Evolutionary conservation across 1,140 invertebrate species (phyloP), one percentile per base, ranked within the genome.

Genomic region (Chlorops oryzae): DNA sequence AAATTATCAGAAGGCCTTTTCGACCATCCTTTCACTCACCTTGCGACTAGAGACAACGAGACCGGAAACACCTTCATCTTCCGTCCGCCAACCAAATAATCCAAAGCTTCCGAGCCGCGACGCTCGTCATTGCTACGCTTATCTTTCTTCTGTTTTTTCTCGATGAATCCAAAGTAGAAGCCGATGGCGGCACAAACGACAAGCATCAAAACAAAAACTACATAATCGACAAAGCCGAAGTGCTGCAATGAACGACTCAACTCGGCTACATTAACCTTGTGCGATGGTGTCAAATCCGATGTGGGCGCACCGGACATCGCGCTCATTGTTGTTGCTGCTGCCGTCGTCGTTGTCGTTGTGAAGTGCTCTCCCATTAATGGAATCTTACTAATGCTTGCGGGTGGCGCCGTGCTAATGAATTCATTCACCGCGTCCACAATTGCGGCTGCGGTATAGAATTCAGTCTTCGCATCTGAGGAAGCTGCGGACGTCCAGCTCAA

Each of bases 71-170:
- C 75, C 46, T 80, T 80, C 88, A 95, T 90, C 59, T 85, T 84
- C 50, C 87, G 79, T 18, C 88, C 88, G 6, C 87, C 90, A 57
- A 93, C 82, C 28, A 95, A 76, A 68, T 92, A 94, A 59, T 93
- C 88, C 51, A 70, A 54, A 18, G 67, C 65, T 43, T 65, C 70
- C 1, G 70, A 70, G 27, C 59, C 66, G 24, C 62, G 60, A 22
- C 62, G 79, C 46, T 79, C 77, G 27, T 84, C 51, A 79, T 74
- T 28, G 32, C 35, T 18, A 28, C 22, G 13, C 23, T 44, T 23
- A n/a, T 41, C 47, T 17, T 50, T 51, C 21, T 47, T 51, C 20
- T 48, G 47, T 54, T 79, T 77, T 52, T 79, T 80, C 47, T 84
- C 83, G 57, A 83, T 78, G 58, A 85, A 84, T 32, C 82, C 83